Evolutionary conservation across 2,797 vertebrate species (phyloP).

Genomic region (Premnoplex brunnescens): DNA sequence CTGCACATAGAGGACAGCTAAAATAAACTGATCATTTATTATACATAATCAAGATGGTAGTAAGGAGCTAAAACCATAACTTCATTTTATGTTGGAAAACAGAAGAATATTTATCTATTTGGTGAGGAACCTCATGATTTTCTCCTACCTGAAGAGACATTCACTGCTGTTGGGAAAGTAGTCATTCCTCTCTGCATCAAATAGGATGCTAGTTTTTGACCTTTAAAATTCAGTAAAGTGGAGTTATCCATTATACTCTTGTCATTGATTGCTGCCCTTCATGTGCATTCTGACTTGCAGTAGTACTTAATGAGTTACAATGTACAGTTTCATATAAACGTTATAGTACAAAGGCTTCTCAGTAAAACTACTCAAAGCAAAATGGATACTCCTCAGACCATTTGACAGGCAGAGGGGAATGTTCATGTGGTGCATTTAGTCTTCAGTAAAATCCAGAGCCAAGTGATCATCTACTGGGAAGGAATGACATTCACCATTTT

Average conservation of each 20-base stretch:
- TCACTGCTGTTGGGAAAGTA: not conserved
- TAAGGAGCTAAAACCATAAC: not conserved
- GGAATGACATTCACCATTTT: not conserved
- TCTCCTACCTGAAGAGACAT: not conserved
- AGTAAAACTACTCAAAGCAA: not conserved
- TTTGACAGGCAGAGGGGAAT: not conserved
- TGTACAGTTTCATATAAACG: not conserved
- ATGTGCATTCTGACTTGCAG: not conserved
- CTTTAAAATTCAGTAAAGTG: not conserved
- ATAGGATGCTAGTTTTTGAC: not conserved
- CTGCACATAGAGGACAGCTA: not conserved
- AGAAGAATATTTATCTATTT: not conserved
- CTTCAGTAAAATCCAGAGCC: not conserved
- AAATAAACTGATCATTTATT: not conserved
- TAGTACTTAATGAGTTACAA: not conserved
- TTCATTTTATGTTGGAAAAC: not conserved
- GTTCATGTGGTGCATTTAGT: not conserved
- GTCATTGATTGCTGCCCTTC: not conserved
- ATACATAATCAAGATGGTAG: not conserved
- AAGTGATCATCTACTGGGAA: not conserved
- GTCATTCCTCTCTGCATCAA: not conserved
- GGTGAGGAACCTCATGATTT: not conserved
- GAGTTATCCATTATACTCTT: not conserved
- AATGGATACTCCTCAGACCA: not conserved
- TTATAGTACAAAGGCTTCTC: not conserved